Base-by-base conservation (phyloP, 2,797 vertebrate genomes). In the Psittacula derbiana region DNA sequence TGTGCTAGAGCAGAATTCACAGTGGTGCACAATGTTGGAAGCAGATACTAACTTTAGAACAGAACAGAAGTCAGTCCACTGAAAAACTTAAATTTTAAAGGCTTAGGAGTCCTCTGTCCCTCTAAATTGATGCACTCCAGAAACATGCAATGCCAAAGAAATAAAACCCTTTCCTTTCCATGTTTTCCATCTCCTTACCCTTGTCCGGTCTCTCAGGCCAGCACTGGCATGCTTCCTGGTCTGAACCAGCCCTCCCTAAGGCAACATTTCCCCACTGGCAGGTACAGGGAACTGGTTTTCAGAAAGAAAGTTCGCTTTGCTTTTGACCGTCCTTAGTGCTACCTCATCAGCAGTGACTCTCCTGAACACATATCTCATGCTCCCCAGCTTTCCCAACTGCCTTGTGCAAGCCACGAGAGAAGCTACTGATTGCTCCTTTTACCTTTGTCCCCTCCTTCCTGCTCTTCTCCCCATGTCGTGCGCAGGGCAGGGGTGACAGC, bases 311-410 rank as follows among this genome's bases (percentile, higher is more conserved):
- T 87, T 92, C 72, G 40, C 79, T 88, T 74, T 4, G 10, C 62
- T 86, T 94, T 53, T 80, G 61, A 72, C 81, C 80, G 57, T 64
- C 71, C 81, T 65, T 94, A 89, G 86, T 92, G 93, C 96, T 97
- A 96, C 96, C 96, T 97, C 96, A 96, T 89, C 86, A 50, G 69
- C 50, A 12, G 88, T 76, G 81, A 46, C 93, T 95, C 95, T 96
- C 80, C 90, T 94, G 86, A 95, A 47, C 7, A 4, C 44, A 0
- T 71, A 21, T 75, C 57, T 85, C 86, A 52, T 53, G 4, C 17
- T 43, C 73, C 49, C 36, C 84, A 58, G 86, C 84, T 87, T 80
- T 93, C 67, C 86, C 60, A 43, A 46, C 38, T 0, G 0, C 73
- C 82, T 72, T 33, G 50, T 38, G 55, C 70, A 44, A 79, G 30